These are phyloP conservation scores for Pseudopleuronectes americanus DNA, from an alignment of 2,797 vertebrate genomes.

Conservation along the genomic window DNA sequence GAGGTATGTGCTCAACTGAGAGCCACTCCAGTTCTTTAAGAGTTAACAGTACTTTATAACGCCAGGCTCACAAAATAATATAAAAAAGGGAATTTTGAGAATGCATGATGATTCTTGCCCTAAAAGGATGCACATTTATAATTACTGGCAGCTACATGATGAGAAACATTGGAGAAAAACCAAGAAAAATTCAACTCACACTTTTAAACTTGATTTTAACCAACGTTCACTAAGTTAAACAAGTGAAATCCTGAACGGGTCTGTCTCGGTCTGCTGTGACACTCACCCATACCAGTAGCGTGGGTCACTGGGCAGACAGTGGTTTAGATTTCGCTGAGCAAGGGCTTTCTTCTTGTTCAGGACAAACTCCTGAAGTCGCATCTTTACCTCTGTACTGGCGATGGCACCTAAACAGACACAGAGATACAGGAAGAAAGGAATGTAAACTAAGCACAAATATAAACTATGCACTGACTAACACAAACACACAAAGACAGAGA, in stretches of 20 bases:
- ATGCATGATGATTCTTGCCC: too few species aligned
- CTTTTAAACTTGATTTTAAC: background rate
- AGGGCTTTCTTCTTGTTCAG: slow-evolving; percentile 98
- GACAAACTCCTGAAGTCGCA: slow-evolving; percentile 98
- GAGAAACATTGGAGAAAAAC: background rate
- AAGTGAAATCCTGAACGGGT: background rate
- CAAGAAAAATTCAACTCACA: background rate
- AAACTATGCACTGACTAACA: background rate
- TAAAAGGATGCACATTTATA: background rate
- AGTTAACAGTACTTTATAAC: too few species aligned
- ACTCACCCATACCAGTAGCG: slow-evolving; percentile 99
- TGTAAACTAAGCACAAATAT: background rate
- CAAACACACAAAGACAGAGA: too few species aligned
- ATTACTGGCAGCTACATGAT: background rate
- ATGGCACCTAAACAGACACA: slow-evolving; percentile 87
- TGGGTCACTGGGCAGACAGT: slow-evolving; percentile 93
- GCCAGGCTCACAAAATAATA: too few species aligned
- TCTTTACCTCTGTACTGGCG: slow-evolving; percentile 98
- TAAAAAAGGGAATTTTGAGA: too few species aligned
- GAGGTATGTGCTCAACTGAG: too few species aligned
- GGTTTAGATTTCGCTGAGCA: slow-evolving; percentile 95
- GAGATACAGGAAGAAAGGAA: slow-evolving; percentile 4
- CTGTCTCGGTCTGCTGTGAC: slow-evolving; percentile 33
- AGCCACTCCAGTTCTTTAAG: too few species aligned
- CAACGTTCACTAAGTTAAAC: background rate